Base-by-base conservation (phyloP, 2,888 invertebrate species). In the Heliconius sara region DNA sequence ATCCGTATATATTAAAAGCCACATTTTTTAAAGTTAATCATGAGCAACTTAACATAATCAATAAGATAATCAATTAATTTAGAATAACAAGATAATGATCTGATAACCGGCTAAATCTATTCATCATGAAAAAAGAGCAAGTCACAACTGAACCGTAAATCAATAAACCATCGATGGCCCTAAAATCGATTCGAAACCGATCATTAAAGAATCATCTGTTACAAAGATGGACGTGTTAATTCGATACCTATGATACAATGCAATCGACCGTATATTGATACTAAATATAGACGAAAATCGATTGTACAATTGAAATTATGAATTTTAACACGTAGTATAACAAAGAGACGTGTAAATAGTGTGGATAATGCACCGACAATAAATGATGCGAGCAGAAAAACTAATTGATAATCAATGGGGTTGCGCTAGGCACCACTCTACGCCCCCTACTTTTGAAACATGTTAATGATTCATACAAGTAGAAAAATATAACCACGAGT, bases 381-480 rank as follows among this genome's bases (percentile, higher is more conserved):
- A 90, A 88, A 91, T 91, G 92, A 92, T 92, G 92, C 91, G 89
- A 92, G 92, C 89, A 92, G 91, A 93, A 91, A 70, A 91, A 93
- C 93, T 94, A 95, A 95, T 95, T 94, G 95, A 95, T 95, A 95
- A 95, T 94, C 95, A 93, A 93, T 94, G 93, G 90, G 88, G 88
- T 88, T 85, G 87, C 87, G 83, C 89, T 88, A 86, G 90, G 93
- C 85, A 85, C 84, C 84, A 84, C 85, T 84, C 85, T 89, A 78
- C 88, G 88, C 79, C 92, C 93, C 90, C 88, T 89, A 83, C 85
- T 89, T 87, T 88, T 87, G 85, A 86, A 89, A 87, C 89, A 92
- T 93, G 90, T 93, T 93, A 93, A 93, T 93, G 92, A 93, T 90
- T 93, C 91, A 93, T 92, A 85, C 85, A 81, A 83, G 84, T 88